Base-by-base conservation (phyloP, 2,888 invertebrate genomes). In the Drosophila kanekoi region DNA sequence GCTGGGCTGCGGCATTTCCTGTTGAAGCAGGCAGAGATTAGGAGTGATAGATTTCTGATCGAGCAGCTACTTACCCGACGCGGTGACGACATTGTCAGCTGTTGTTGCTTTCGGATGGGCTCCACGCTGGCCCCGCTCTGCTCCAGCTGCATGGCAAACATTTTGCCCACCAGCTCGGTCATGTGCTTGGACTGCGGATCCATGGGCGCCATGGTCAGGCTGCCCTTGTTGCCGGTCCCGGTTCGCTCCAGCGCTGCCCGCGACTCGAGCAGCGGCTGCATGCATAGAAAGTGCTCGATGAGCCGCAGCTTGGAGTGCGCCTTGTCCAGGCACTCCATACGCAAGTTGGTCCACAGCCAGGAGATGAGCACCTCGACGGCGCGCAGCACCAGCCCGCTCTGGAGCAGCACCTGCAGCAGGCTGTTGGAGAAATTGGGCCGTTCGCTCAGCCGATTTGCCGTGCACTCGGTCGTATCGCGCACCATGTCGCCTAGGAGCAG, bases 301-400 rank as follows among this genome's bases (percentile, higher is more conserved):
- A 91, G 71, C 1, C 83, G 88, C 81, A 89, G 53, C 47, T 85
- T 85, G 11, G 79, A 71, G 63, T 88, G 81, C 0, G 91, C 92
- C 44, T 85, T 89, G 20, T 83, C 79, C 35, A 89, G 61, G 68
- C 76, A 79, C 67, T 92, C 92, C 85, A 89, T 84, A 56, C 92
- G 91, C 41, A 92, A 69, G 72, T 92, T 91, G 1, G 88, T 80
- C 81, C 88, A 87, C 47, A 91, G 74, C 89, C 91, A 90, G 20
- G 82, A 74, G 9, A 81, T 77, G 11, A 92, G 63, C 14, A 91
- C 72, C 73, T 92, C 90, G 1, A 90, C 83, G 37, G 85, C 37
- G 9, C 92, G 88, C 40, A 91, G 69, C 0, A 89, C 89, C 8
- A 90, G 57, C 0, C 91, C 91, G 5, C 72, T 54, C 35, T 90